phyloP scores from a whole-genome alignment of 2,113 vertebrate species.

The Chrysochloris asiatica region DNA sequence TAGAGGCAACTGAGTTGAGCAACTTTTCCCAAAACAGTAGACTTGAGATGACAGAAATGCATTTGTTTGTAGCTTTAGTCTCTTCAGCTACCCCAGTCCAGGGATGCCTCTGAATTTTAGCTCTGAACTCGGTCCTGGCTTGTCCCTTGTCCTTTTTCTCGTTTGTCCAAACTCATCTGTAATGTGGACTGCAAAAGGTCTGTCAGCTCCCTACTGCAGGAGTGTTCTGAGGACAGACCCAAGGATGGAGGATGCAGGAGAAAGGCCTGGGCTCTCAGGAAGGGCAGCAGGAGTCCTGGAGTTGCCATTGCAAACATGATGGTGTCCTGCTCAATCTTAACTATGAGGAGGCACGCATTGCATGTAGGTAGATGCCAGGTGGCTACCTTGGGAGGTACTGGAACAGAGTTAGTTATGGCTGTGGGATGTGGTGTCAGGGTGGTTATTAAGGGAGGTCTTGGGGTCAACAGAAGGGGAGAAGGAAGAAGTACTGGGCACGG shows the following conservation, averaged over 20 bases:
- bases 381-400: rapidly evolving
- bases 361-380: rapidly evolving
- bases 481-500: neutral
- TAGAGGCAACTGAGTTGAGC: neutral
- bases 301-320: rapidly evolving
- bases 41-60: neutral
- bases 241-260: too few relatives aligned
- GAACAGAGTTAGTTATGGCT: too few relatives aligned
- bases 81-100: neutral
- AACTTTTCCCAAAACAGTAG: neutral
- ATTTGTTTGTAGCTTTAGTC: neutral
- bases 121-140: neutral
- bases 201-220: rapidly evolving
- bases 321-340: rapidly evolving
- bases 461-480: too few relatives aligned
- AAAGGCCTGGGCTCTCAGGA: too few relatives aligned
- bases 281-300: neutral
- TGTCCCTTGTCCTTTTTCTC: neutral
- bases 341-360: neutral
- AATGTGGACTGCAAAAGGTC: neutral
- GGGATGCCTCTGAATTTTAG: neutral
- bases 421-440: too few relatives aligned
- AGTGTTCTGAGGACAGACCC: neutral
- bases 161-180: too few relatives aligned
- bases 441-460: too few relatives aligned